These are phyloP conservation scores for Hypocryptadius cinnamomeus DNA, from an alignment of 2,113 vertebrate species.

Conservation along the genomic window DNA sequence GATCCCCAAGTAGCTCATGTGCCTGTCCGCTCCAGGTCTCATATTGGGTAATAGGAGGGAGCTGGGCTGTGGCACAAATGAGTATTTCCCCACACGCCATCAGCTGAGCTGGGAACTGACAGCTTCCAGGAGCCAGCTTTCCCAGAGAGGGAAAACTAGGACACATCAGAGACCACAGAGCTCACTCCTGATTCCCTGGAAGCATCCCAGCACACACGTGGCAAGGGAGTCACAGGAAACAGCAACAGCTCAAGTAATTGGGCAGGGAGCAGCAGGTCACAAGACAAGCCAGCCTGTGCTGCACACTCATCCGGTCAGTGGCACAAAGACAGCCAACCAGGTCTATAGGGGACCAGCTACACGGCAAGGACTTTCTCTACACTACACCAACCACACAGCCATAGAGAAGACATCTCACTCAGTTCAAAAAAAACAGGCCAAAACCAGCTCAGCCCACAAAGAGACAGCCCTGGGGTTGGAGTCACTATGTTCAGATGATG, in stretches of 20 bases:
- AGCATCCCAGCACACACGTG: neutral
- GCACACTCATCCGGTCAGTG: neutral
- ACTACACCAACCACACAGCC: neutral
- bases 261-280: neutral
- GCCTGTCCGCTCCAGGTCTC: neutral
- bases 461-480: neutral
- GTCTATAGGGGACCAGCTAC: neutral
- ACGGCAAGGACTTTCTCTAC: neutral
- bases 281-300: neutral
- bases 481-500: neutral
- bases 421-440: neutral
- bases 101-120: neutral
- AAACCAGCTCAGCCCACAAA: neutral
- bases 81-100: neutral
- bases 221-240: neutral
- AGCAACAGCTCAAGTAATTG: neutral
- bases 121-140: neutral
- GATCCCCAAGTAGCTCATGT: neutral
- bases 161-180: neutral
- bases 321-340: neutral
- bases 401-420: neutral
- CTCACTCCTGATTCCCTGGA: neutral
- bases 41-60: neutral
- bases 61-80: rapidly evolving
- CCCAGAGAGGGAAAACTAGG: neutral